These are phyloP conservation scores for Caenorhabditis wallacei DNA, from an alignment of 2,888 invertebrate genomes.

Conservation along the genomic window DNA sequence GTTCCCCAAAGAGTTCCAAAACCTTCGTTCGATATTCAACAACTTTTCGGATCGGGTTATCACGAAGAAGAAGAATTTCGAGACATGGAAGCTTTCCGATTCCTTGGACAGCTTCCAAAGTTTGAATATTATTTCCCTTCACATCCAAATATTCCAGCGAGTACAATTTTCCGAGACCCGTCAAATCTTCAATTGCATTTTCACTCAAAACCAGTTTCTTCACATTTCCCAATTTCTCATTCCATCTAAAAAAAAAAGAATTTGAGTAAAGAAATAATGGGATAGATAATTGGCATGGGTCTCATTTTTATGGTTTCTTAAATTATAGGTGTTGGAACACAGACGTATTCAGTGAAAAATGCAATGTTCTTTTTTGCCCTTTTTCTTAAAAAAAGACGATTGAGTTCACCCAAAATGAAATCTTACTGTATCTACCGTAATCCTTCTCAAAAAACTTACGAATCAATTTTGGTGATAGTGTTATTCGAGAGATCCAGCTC, in stretches of 20 bases:
- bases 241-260: constrained; percentile 86
- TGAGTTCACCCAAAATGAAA: too few relatives aligned
- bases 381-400: too few relatives aligned
- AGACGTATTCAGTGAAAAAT: neutral
- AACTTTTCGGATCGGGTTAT: constrained; percentile 92
- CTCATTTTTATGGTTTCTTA: constrained; percentile 84
- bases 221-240: constrained; percentile 91
- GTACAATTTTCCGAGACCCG: constrained; percentile 88
- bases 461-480: constrained; percentile 86
- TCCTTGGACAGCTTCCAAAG: constrained; percentile 85
- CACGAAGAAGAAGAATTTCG: constrained; percentile 90
- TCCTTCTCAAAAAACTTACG: too few relatives aligned
- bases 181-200: constrained; percentile 87
- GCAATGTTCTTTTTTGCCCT: neutral
- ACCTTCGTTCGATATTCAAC: constrained; percentile 88
- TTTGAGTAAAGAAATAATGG: neutral
- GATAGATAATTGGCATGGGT: constrained; percentile 77
- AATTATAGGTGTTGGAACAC: neutral
- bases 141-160: constrained; percentile 92
- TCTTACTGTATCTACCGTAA: too few relatives aligned
- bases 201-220: constrained; percentile 91
- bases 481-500: constrained; percentile 91
- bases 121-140: constrained; percentile 90
- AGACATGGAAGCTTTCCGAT: constrained; percentile 90
- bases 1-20: constrained; percentile 91